Conservation (phyloP, 2,888 invertebrate species). For the Liopterus haemorrhoidalis region DNA sequence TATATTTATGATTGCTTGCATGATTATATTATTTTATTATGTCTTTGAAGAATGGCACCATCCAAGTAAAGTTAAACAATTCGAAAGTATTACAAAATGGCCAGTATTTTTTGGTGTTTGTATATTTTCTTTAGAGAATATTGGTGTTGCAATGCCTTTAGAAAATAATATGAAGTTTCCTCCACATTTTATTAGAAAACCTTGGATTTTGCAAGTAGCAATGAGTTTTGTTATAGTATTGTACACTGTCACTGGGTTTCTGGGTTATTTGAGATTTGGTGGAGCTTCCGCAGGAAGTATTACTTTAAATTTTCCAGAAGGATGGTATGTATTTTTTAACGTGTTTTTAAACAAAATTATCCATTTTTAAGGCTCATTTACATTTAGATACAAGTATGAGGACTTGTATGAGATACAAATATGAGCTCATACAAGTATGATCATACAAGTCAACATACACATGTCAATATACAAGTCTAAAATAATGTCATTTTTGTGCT, state of each 20-base stretch:
- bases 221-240: constrained; percentile 82
- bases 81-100: constrained; percentile 54
- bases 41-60: constrained; percentile 70
- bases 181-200: constrained; percentile 82
- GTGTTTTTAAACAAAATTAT: too few relatives aligned
- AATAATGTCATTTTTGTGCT: too few relatives aligned
- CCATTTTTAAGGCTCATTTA: too few relatives aligned
- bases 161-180: constrained; percentile 96
- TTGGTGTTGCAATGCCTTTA: constrained; percentile 85
- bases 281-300: constrained; percentile 69
- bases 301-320: constrained; percentile 78
- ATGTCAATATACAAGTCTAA: too few relatives aligned
- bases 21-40: constrained; percentile 85
- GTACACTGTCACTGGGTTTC: constrained; percentile 86
- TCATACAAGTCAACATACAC: too few relatives aligned
- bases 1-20: constrained; percentile 74
- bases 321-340: constrained; percentile 58
- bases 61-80: constrained; percentile 48
- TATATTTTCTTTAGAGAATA: constrained; percentile 60
- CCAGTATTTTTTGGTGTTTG: constrained; percentile 58
- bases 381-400: too few relatives aligned
- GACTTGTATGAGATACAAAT: too few relatives aligned
- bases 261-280: constrained; percentile 87
- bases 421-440: too few relatives aligned
- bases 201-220: constrained; percentile 84